Base-by-base conservation (phyloP, 2,113 vertebrate species). In the Notarius lentiginosus region DNA sequence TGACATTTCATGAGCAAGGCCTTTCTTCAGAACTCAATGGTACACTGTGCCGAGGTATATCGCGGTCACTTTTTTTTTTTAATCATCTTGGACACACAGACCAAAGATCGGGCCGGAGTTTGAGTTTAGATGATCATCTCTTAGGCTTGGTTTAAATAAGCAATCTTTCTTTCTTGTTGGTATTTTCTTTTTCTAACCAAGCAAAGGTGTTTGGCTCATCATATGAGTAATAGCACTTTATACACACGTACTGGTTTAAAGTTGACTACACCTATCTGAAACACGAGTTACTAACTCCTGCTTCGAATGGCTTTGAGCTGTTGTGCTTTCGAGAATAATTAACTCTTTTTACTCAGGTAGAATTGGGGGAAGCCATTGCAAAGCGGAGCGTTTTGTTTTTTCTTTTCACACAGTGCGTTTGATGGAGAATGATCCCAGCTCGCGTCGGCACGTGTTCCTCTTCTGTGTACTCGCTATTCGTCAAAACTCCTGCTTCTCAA, bases 311-410 rank as follows among this genome's bases (percentile, higher is more conserved):
- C 94, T 94, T 84, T 92, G 89, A 92, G 94, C 94, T 95, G 94
- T 94, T 94, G 80, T 87, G 86, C 92, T 91, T 90, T 93, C 87
- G 89, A 87, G 89, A 89, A 92, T 90, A 91, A 92, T 93, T 91
- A 93, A 93, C 92, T 92, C 93, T 93, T 79, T 93, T 9, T 93
- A 93, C 94, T 95, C 94, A 95, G 95, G 95, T 95, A 95, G 94
- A 93, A 92, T 95, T 88, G 91, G 34, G 93, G 93, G 91, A 94
- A 95, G 94, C 94, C 94, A 95, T 95, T 94, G 92, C 91, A 92
- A 90, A 93, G 90, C 92, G 89, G 51, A 90, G 90, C 58, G 27
- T 55, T 4, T 20, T 82, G 49, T 65, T 82, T 65, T 49, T 68
- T 47, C 14, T 68, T 53, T 83, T 79, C 27, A 56, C 22, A 15